Percentiles rank a stretch among this genome's conserved stretches.
Conservation (phyloP, 92 coral and sea anemone species). For the Paramuricea clavata region DNA sequence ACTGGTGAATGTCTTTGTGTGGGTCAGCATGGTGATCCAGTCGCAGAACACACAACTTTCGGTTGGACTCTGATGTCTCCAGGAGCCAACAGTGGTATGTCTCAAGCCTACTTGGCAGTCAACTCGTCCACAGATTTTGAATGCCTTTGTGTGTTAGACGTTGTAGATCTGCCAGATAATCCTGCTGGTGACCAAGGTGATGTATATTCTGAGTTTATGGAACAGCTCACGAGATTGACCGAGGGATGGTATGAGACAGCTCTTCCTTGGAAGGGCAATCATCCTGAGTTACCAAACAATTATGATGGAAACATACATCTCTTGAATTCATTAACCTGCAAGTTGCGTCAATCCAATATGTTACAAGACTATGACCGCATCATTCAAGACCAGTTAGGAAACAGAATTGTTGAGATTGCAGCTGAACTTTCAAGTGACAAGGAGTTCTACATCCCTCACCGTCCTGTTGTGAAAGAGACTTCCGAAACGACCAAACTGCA, state of each 20-base stretch:
- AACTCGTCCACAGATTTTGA: constrained; percentile 65
- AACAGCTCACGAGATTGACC: constrained; percentile 59
- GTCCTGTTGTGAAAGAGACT: neutral
- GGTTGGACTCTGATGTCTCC: constrained; percentile 81
- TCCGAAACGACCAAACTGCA: neutral
- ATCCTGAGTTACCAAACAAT: constrained; percentile 60
- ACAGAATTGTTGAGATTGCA: constrained; percentile 71
- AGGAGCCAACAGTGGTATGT: constrained; percentile 55
- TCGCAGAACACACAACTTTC: constrained; percentile 72
- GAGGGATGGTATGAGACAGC: constrained; percentile 70
- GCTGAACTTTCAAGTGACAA: constrained; percentile 57
- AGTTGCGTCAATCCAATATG: constrained; percentile 49
- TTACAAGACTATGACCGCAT: constrained; percentile 61
- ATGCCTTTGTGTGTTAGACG: constrained; percentile 67
- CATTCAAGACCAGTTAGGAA: constrained; percentile 65
- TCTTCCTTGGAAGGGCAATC: constrained; percentile 68
- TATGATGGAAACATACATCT: constrained; percentile 53
- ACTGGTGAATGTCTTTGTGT: constrained; percentile 70
- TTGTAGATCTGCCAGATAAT: constrained; percentile 64
- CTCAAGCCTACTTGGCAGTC: constrained; percentile 65
- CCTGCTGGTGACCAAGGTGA: constrained; percentile 60
- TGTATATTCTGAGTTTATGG: constrained; percentile 66
- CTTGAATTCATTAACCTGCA: constrained; percentile 46
- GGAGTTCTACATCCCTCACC: constrained; percentile 46
- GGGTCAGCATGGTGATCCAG: constrained; percentile 75